Base-by-base conservation (phyloP, 2,888 invertebrate species). In the Macrosiphum euphorbiae region DNA sequence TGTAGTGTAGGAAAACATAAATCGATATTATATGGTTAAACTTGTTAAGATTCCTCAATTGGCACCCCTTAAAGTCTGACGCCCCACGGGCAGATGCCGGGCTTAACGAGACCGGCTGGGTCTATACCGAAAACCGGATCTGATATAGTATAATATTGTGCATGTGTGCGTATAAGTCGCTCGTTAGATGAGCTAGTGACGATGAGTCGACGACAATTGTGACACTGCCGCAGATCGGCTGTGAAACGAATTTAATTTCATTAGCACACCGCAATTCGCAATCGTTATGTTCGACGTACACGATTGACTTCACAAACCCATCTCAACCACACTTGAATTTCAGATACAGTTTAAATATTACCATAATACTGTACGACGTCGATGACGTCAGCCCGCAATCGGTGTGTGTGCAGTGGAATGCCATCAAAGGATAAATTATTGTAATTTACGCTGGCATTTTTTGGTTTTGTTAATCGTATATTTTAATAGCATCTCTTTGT, bases 161-260 rank as follows among this genome's bases (percentile, higher is more conserved):
- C 16, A 24, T 20, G 50, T n/a, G 47, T 47, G 50, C n/a, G n/a
- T n/a, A 1, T 47, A 28, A 44, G 86, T 35, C 35, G 35, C 8
- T 87, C 87, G n/a, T 87, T 87, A 86, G 78, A 78, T 20, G 78
- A 78, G 35, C 78, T 35, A 35, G 78, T 7, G 78, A 35, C 20
- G 35, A 20, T 20, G 78, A 78, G 78, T 35, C 86, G 7, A 50
- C 50, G 50, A 8, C n/a, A n/a, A 87, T 52, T 87, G 87, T 50
- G 52, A n/a, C 78, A 35, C 78, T 78, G 20, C 35, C 58, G 55
- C 88, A 41, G 24, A 88, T 58, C 41, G 88, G 41, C 13, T 88
- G 88, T 26, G 55, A 58, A 88, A 88, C 55, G 41, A 55, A 41
- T 88, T 88, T 58, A 26, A 88, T 87, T 87, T 87, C 87, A 87